Conservation (phyloP, 2,113 vertebrate genomes). For the Mobula hypostoma region DNA sequence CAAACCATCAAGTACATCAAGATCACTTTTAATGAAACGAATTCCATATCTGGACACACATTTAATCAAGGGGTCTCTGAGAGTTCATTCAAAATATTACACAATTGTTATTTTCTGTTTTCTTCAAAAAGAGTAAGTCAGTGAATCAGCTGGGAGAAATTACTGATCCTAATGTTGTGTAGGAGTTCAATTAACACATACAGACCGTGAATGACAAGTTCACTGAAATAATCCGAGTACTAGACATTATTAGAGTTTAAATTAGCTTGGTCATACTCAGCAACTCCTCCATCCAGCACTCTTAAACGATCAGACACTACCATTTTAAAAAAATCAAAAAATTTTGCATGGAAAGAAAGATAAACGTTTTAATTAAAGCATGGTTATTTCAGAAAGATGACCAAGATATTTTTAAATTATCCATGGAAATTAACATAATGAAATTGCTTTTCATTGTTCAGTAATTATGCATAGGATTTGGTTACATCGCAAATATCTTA, state of each 20-base stretch:
- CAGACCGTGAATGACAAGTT: background rate
- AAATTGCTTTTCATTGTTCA: background rate
- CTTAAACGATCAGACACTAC: background rate
- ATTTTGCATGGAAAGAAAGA: background rate
- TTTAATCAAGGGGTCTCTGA: background rate
- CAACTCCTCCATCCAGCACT: slow-evolving; percentile 22
- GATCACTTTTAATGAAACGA: background rate
- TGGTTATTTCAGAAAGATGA: background rate
- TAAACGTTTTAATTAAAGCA: background rate
- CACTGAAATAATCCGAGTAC: background rate
- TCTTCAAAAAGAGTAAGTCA: background rate
- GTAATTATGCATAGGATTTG: background rate
- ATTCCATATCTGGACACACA: background rate
- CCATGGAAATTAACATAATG: background rate
- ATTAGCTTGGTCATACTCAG: background rate
- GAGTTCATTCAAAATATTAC: background rate
- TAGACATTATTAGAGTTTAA: background rate
- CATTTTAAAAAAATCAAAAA: background rate
- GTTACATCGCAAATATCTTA: background rate
- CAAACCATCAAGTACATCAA: background rate
- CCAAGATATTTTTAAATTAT: background rate
- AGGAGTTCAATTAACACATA: background rate
- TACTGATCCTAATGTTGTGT: background rate
- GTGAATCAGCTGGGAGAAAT: background rate
- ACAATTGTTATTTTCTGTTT: background rate